Base-by-base conservation (phyloP, 92 coral and sea anemone genomes). In the Blastomussa wellsi region DNA sequence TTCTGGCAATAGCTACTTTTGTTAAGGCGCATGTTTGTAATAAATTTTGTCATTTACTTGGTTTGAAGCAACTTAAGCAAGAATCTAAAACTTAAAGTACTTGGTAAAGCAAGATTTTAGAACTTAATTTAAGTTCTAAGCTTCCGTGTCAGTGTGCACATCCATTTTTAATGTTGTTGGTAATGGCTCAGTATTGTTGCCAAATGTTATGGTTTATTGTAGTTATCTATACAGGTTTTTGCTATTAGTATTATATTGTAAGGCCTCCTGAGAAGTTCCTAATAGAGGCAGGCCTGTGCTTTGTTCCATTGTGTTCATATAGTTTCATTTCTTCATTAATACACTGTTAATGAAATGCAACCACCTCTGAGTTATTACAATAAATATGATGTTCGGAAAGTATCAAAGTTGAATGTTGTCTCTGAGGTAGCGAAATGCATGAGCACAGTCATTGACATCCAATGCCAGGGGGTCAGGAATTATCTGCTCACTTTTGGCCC, bases 341-440 rank as follows among this genome's bases (percentile, higher is more conserved):
- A 55, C 29, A 77, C 47, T 53, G 81, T 5, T 49, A 49, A 77
- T 77, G 81, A 77, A 49, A n/a, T n/a, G n/a, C n/a, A n/a, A n/a
- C n/a, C n/a, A n/a, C n/a, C n/a, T n/a, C n/a, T n/a, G n/a, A n/a
- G 24, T 76, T 51, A 32, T 49, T 0, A 74, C 12, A 42, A 5
- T 44, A 42, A 19, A 28, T 31, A 68, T 12, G 5, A 68, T 74
- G n/a, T 41, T 81, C 77, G 77, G 47, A 67, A 53, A 79, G 29
- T 60, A 33, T 60, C 66, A 87, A 80, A 80, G 86, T 36, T 78
- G 77, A 72, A 88, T 77, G 75, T 90, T 90, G 60, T 85, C 92
- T 53, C 84, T 90, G 64, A 90, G 81, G 79, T 90, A 90, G 64
- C 84, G 88, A 65, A 86, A 90, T 76, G 88, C 93, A 78, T 71